Evolutionary conservation across 2,888 invertebrate species (phyloP).

Genomic region (Tipula lateralis): DNA sequence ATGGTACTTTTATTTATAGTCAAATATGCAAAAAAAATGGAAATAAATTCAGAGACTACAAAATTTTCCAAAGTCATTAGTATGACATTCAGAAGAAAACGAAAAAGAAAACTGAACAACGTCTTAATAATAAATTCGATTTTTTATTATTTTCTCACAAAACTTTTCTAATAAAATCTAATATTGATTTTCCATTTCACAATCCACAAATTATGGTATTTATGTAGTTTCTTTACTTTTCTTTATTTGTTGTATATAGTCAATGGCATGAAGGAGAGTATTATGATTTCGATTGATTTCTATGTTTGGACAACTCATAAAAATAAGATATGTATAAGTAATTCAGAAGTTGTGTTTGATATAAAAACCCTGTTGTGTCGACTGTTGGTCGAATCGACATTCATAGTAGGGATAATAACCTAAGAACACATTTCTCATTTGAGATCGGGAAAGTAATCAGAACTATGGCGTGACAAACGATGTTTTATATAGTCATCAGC

Average conservation of each 20-base stretch:
- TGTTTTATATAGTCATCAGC: too few species aligned
- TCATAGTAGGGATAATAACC: too few species aligned
- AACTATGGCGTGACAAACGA: too few species aligned
- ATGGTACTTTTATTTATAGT: not conserved
- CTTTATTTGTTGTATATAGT: not conserved
- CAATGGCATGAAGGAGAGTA: not conserved
- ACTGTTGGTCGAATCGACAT: too few species aligned
- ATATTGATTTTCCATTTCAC: not conserved
- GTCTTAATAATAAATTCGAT: not conserved
- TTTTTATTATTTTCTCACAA: not conserved
- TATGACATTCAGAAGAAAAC: not conserved
- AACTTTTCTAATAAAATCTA: not conserved
- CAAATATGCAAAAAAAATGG: not conserved
- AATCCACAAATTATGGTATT: not conserved
- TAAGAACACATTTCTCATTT: too few species aligned
- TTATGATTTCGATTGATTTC: not conserved
- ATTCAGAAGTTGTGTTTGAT: too few species aligned
- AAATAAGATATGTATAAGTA: not conserved
- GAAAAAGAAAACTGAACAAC: not conserved
- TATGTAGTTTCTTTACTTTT: not conserved
- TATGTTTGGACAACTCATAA: not conserved
- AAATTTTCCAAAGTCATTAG: not conserved
- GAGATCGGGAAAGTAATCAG: too few species aligned
- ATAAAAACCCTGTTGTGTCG: too few species aligned
- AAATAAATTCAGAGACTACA: not conserved